A percentile compares a stretch with the other conserved stretches of the same genome.
phyloP scores from a whole-genome alignment of 92 coral and sea anemone species.

The Heteractis magnifica region DNA sequence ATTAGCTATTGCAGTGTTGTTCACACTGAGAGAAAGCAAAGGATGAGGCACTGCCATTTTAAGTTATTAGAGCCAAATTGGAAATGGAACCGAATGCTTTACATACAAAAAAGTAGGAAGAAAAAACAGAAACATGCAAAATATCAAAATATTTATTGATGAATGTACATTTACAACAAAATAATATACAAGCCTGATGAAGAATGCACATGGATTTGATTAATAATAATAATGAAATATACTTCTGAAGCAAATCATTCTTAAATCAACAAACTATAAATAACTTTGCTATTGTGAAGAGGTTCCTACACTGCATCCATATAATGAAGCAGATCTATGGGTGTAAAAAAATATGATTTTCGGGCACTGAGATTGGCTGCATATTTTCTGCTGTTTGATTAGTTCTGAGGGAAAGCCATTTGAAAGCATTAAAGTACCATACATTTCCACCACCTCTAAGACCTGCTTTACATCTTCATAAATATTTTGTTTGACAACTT shows the following conservation, averaged over 20 bases:
- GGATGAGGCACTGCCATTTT: no score
- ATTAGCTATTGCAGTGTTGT: no score
- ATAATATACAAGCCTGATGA: neutral
- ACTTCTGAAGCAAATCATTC: neutral
- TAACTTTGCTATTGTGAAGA: neutral
- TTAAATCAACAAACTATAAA: conserved; percentile 7
- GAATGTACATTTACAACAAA: conserved; percentile 1
- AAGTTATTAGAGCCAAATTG: no score
- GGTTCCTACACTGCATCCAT: neutral
- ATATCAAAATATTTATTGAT: conserved; percentile 17
- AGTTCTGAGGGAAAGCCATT: neutral
- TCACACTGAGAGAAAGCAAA: no score
- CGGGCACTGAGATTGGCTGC: neutral
- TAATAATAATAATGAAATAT: neutral
- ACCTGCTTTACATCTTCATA: neutral
- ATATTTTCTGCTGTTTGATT: neutral
- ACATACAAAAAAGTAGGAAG: neutral
- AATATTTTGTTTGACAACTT: neutral
- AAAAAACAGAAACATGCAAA: conserved; percentile 1
- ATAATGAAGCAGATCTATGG: neutral
- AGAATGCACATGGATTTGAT: conserved; percentile 4
- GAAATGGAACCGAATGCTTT: no score
- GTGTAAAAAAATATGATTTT: neutral
- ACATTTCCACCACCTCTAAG: neutral
- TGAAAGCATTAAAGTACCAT: neutral